A percentile compares a stretch with the other conserved stretches of the same genome.
Evolutionary conservation across 2,888 invertebrate genomes (phyloP).

Genomic region (Hesperia comma): DNA sequence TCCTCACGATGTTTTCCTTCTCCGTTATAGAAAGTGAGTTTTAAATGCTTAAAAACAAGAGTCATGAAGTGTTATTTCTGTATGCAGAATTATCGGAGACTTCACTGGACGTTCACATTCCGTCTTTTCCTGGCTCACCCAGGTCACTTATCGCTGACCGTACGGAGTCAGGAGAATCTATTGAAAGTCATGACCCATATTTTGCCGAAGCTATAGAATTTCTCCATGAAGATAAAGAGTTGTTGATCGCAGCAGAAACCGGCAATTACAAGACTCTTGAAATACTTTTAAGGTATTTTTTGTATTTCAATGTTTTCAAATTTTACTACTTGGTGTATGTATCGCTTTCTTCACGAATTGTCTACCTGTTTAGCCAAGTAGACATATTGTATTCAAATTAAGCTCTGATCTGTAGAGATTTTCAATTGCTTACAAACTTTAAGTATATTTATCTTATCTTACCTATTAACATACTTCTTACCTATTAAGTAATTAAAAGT

Average conservation of each 20-base stretch:
- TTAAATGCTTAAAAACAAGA: too few relatives aligned
- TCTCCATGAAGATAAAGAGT: slow-evolving; percentile 60
- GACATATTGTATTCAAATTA: too few relatives aligned
- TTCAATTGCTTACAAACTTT: too few relatives aligned
- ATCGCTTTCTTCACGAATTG: too few relatives aligned
- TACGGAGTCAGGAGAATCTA: slow-evolving; percentile 38
- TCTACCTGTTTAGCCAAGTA: too few relatives aligned
- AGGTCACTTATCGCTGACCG: slow-evolving; percentile 48
- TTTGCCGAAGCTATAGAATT: slow-evolving; percentile 56
- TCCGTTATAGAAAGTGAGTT: too few relatives aligned
- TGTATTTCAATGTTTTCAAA: neutral
- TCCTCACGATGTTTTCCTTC: too few relatives aligned
- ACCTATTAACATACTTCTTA: too few relatives aligned
- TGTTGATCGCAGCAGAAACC: slow-evolving; percentile 66
- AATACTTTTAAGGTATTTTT: slow-evolving; percentile 55
- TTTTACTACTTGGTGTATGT: too few relatives aligned
- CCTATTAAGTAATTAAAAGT: too few relatives aligned
- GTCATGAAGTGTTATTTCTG: slow-evolving; percentile 36
- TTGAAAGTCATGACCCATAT: slow-evolving; percentile 37
- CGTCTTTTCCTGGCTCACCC: slow-evolving; percentile 59
- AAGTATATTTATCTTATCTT: too few relatives aligned
- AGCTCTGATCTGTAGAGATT: too few relatives aligned
- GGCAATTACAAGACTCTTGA: slow-evolving; percentile 56
- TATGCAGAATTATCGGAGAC: slow-evolving; percentile 59
- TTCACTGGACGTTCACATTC: slow-evolving; percentile 56